These are phyloP conservation scores for Hycleus cichorii DNA, from an alignment of 1,140 invertebrate species.

Conservation along the genomic window DNA sequence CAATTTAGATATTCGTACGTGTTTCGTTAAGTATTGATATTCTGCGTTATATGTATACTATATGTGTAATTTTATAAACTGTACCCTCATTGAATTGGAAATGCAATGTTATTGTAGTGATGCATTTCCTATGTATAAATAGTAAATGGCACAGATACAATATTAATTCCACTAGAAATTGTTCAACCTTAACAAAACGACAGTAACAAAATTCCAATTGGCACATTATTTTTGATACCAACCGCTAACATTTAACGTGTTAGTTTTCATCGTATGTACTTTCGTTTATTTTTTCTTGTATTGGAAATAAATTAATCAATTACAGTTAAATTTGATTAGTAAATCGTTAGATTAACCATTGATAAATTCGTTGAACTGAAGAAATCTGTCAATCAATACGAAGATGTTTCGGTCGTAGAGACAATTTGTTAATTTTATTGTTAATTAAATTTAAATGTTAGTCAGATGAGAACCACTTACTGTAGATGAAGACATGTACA, in stretches of 20 bases:
- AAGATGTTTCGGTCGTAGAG: background rate
- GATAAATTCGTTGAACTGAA: too few species aligned
- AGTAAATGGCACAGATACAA: background rate
- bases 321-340: background rate
- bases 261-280: background rate
- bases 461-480: constrained; percentile 36
- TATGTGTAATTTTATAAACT: constrained; percentile 5
- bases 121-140: constrained; percentile 10
- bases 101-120: constrained; percentile 6
- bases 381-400: too few species aligned
- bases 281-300: background rate
- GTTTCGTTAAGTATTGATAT: too few species aligned
- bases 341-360: too few species aligned
- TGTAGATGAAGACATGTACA: constrained; percentile 38
- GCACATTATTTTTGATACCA: background rate
- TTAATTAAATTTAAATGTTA: constrained; percentile 22
- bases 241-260: too few species aligned
- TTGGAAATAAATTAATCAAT: background rate
- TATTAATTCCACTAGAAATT: background rate
- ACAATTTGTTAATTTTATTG: background rate
- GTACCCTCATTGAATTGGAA: constrained; percentile 7
- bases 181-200: too few species aligned
- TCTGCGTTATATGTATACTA: background rate
- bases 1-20: too few species aligned
- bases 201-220: background rate